phyloP scores from a whole-genome alignment of 30 jellyfish, hydroid and myxozoan species.

The Aurelia aurita region DNA sequence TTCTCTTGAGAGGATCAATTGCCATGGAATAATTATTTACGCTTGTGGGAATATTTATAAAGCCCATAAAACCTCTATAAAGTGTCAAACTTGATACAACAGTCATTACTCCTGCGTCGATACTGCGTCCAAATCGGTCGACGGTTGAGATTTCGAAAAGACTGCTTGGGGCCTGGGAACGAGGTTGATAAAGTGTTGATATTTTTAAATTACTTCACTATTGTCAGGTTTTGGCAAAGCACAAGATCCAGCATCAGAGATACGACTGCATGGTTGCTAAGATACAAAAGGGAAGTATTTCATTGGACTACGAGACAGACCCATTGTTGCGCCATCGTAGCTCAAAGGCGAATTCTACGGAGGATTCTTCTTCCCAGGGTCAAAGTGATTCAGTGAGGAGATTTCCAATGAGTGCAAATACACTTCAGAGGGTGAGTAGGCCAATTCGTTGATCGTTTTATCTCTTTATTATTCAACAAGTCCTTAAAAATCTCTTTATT shows the following conservation, averaged over 20 bases:
- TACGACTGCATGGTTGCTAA: constrained; percentile 95
- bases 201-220: too few species aligned
- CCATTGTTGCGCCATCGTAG: constrained; percentile 75
- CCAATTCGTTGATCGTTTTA: neutral
- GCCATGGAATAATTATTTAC: too few species aligned
- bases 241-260: constrained; percentile 80
- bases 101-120: too few species aligned
- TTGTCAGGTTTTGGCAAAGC: constrained; percentile 79
- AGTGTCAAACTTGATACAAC: too few species aligned
- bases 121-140: too few species aligned
- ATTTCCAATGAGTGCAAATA: constrained; percentile 82
- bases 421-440: constrained; percentile 76
- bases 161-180: too few species aligned
- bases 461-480: neutral
- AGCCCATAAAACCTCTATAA: too few species aligned
- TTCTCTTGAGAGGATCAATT: too few species aligned
- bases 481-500: neutral
- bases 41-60: too few species aligned
- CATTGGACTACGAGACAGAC: constrained; percentile 89
- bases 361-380: constrained; percentile 63
- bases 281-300: constrained; percentile 83
- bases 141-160: too few species aligned
- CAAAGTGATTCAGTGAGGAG: constrained; percentile 84
- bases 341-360: constrained; percentile 65
- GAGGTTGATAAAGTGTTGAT: too few species aligned